Conservation (phyloP, 2,888 invertebrate species). For the Meliscaeva auricollis region DNA sequence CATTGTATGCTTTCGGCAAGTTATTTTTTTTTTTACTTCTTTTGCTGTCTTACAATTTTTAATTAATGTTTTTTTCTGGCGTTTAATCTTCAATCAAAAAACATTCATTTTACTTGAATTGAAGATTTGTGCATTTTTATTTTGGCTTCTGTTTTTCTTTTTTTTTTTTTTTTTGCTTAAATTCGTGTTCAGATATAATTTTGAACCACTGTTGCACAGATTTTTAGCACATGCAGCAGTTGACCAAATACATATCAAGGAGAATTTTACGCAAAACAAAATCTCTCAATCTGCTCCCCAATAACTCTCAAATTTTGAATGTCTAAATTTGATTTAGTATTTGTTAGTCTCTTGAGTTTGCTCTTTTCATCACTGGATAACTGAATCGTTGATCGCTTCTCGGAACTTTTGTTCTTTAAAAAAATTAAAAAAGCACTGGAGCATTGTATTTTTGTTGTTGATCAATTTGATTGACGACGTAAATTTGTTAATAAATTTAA, state of each 20-base stretch:
- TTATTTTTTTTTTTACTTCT: neutral
- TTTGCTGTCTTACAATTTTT: neutral
- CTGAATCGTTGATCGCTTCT: slow-evolving; percentile 74
- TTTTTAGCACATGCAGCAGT: slow-evolving; percentile 45
- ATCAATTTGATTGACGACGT: slow-evolving; percentile 62
- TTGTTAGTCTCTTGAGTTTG: slow-evolving; percentile 43
- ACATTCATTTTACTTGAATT: slow-evolving; percentile 8
- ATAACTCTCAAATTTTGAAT: slow-evolving; percentile 25
- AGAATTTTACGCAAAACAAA: neutral
- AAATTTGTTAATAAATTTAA: slow-evolving; percentile 63
- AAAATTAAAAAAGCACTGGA: slow-evolving; percentile 39
- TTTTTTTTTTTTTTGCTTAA: no score
- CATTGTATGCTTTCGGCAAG: neutral
- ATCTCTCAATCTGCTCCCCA: slow-evolving; percentile 14
- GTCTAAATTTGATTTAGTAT: slow-evolving; percentile 17
- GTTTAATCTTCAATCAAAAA: neutral
- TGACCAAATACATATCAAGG: neutral
- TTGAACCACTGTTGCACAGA: slow-evolving; percentile 28
- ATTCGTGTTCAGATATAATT: slow-evolving; percentile 30
- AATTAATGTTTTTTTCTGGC: slow-evolving; percentile 5
- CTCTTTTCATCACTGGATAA: slow-evolving; percentile 74
- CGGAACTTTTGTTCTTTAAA: slow-evolving; percentile 71
- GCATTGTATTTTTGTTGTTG: slow-evolving; percentile 56
- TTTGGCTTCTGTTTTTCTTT: slow-evolving; percentile 52
- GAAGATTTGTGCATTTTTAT: slow-evolving; percentile 21